A percentile compares a stretch with the other conserved stretches of the same genome.
Evolutionary conservation across 92 coral and sea anemone genomes (phyloP).

Genomic region (Bergia sp.): DNA sequence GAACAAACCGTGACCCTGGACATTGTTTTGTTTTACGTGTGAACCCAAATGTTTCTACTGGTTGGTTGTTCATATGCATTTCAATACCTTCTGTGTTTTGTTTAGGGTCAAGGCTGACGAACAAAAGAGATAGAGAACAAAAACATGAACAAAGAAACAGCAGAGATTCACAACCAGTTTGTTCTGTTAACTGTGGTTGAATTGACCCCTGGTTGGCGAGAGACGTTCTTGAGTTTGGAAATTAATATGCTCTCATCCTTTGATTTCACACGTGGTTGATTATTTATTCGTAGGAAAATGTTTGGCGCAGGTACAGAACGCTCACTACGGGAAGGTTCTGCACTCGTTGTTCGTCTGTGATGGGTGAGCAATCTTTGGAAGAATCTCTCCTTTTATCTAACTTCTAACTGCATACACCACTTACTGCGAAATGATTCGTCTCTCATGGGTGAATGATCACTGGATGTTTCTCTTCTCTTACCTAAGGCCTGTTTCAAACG

Average conservation of each 20-base stretch:
- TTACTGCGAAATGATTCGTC: neutral
- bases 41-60: no score
- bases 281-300: constrained; percentile 66
- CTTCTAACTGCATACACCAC: neutral
- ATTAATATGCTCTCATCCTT: neutral
- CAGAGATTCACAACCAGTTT: no score
- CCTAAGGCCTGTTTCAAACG: no score
- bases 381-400: neutral
- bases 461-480: no score
- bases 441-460: no score
- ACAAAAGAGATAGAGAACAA: no score
- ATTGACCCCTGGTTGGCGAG: neutral
- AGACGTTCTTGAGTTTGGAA: neutral
- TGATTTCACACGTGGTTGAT: neutral
- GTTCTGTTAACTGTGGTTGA: neutral
- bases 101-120: no score
- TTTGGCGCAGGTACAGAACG: constrained; percentile 76
- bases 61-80: no score
- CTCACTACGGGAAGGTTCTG: constrained; percentile 89
- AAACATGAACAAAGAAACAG: neutral
- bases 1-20: no score
- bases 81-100: no score
- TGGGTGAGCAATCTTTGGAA: constrained; percentile 62
- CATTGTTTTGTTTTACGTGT: no score
- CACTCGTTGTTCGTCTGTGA: constrained; percentile 75